A percentile compares a stretch with the other conserved stretches of the same genome.
Conservation (phyloP, 2,888 invertebrate species). For the Philhelius pedissequus region DNA sequence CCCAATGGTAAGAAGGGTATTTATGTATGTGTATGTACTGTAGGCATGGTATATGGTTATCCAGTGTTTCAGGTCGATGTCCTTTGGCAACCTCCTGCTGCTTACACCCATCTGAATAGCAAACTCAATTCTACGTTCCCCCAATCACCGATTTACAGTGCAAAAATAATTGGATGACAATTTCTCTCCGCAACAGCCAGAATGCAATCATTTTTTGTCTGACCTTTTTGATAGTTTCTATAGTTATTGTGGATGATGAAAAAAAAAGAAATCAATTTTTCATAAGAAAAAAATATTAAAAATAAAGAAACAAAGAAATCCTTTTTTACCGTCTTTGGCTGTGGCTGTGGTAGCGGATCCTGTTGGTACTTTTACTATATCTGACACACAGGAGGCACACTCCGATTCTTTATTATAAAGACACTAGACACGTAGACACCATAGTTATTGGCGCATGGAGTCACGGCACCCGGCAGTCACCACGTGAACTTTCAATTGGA, state of each 20-base stretch:
- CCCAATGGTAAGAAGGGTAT: slow-evolving; percentile 4
- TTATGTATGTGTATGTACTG: not conserved
- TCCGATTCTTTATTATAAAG: not conserved
- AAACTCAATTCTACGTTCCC: slow-evolving; percentile 27
- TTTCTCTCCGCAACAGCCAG: slow-evolving; percentile 37
- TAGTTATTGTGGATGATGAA: not conserved
- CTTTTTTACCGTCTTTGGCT: slow-evolving; percentile 62
- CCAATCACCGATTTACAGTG: slow-evolving; percentile 53
- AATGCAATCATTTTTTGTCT: slow-evolving; percentile 15
- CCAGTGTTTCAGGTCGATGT: slow-evolving; percentile 57
- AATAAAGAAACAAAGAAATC: slow-evolving; percentile 56
- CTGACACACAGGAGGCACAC: slow-evolving; percentile 36
- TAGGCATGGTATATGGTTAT: slow-evolving; percentile 33
- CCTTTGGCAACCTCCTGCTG: slow-evolving; percentile 56
- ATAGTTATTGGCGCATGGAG: too few species aligned
- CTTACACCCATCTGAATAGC: slow-evolving; percentile 49
- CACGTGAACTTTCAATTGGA: too few species aligned
- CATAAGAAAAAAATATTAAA: slow-evolving; percentile 14
- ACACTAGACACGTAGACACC: too few species aligned
- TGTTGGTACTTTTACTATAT: slow-evolving; percentile 9
- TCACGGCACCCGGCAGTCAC: too few species aligned
- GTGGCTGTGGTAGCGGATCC: slow-evolving; percentile 53
- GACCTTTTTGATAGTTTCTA: slow-evolving; percentile 12
- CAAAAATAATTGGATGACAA: slow-evolving; percentile 68
- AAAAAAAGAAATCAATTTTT: slow-evolving; percentile 45